Conservation (phyloP, 2,797 vertebrate genomes). For the Percopsis omiscomaycus region DNA sequence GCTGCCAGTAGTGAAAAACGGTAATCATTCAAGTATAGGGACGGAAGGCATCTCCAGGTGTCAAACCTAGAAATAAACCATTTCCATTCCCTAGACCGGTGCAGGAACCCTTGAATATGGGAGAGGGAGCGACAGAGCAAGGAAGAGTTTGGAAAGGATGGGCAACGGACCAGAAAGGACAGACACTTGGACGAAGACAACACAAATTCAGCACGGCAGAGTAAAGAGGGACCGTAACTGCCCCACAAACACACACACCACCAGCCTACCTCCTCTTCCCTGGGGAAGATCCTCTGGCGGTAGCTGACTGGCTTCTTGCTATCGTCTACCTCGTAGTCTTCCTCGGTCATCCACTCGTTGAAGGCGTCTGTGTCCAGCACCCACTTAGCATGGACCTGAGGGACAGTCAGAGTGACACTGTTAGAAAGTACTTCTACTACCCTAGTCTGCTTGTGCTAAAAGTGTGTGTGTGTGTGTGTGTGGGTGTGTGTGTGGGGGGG, state of each 20-base stretch:
- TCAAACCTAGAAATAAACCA: not conserved
- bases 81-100: not conserved
- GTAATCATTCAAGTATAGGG: too few relatives aligned
- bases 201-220: conserved; percentile 19
- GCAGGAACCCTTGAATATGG: conserved; percentile 62
- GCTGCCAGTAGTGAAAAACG: too few relatives aligned
- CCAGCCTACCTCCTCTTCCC: conserved; percentile 88
- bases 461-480: too few relatives aligned
- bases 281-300: conserved; percentile 89
- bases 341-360: conserved; percentile 99
- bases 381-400: conserved; percentile 93
- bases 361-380: conserved; percentile 92
- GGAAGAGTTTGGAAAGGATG: conserved; percentile 73
- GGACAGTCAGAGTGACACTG: not conserved
- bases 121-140: conserved; percentile 53
- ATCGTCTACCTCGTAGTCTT: conserved; percentile 97
- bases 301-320: conserved; percentile 88
- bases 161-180: conserved; percentile 47
- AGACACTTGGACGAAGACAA: conserved; percentile 26
- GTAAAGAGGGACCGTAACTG: conserved; percentile 29
- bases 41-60: too few relatives aligned
- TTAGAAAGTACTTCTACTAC: not conserved
- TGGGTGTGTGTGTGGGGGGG: too few relatives aligned
- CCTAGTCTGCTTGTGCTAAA: too few relatives aligned
- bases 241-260: not conserved